A percentile compares a stretch with the other conserved stretches of the same genome.
These are phyloP conservation scores for Mamestra configurata DNA, from an alignment of 1,140 invertebrate species.

Conservation along the genomic window DNA sequence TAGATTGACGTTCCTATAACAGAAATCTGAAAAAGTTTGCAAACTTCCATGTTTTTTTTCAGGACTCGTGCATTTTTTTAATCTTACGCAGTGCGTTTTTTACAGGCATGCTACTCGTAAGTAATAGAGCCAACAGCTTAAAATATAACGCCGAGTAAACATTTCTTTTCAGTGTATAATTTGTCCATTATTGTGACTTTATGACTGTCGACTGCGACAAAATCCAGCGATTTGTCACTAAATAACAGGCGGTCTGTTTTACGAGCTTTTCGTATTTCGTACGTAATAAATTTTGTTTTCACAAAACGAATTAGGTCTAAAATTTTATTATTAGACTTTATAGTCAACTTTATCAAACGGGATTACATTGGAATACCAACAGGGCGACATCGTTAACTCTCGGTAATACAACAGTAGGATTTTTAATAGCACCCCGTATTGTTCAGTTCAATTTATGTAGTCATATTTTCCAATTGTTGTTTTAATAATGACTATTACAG, in stretches of 20 bases:
- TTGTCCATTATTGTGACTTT: slow-evolving; percentile 70
- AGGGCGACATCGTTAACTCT: slow-evolving; percentile 68
- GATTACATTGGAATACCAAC: slow-evolving; percentile 69
- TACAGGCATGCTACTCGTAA: not conserved
- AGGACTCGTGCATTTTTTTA: too few species aligned
- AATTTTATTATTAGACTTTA: slow-evolving; percentile 79
- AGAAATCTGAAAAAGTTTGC: too few species aligned
- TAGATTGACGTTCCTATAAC: too few species aligned
- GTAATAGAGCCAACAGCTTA: slow-evolving; percentile 43
- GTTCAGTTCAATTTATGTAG: slow-evolving; percentile 67
- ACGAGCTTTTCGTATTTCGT: slow-evolving; percentile 62
- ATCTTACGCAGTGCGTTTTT: not conserved
- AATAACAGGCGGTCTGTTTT: slow-evolving; percentile 75
- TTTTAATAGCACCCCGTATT: slow-evolving; percentile 69
- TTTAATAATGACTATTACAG: slow-evolving; percentile 51
- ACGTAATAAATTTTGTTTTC: slow-evolving; percentile 74
- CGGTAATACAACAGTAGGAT: slow-evolving; percentile 63
- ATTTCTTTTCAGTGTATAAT: slow-evolving; percentile 70
- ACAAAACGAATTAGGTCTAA: slow-evolving; percentile 77
- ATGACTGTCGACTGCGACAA: slow-evolving; percentile 65
- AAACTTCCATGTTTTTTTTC: too few species aligned
- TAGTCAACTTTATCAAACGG: slow-evolving; percentile 73
- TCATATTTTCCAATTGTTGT: slow-evolving; percentile 63
- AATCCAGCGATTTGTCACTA: slow-evolving; percentile 76
- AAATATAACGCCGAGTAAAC: slow-evolving; percentile 55